Evolutionary conservation across 53 echinoderm and acorn worm species (phyloP).

Genomic region (Luidia sarsii): DNA sequence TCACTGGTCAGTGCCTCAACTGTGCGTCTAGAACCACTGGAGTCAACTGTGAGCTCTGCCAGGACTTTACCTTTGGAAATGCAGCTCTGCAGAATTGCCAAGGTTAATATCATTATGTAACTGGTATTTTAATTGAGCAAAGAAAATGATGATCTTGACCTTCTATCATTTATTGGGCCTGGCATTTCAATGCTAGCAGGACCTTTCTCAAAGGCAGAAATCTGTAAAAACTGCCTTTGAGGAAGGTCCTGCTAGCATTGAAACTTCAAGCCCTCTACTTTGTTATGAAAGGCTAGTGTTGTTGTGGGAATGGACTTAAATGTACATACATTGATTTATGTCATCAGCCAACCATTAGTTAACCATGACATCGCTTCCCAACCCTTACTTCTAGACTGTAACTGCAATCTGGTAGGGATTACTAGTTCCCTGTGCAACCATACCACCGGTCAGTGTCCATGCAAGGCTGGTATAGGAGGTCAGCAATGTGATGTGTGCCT

Average conservation of each 20-base stretch:
- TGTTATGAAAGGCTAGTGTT: too few species aligned
- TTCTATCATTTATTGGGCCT: too few species aligned
- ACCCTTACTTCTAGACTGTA: conserved; percentile 63
- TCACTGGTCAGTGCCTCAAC: conserved; percentile 79
- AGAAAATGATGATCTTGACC: too few species aligned
- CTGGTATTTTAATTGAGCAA: too few species aligned
- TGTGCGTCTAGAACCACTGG: conserved; percentile 81
- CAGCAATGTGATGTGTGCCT: conserved; percentile 67
- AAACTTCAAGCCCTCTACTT: too few species aligned
- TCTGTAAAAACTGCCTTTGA: too few species aligned
- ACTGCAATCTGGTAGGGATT: conserved; percentile 75
- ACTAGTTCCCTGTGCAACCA: conserved; percentile 62
- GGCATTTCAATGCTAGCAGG: too few species aligned
- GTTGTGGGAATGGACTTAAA: too few species aligned
- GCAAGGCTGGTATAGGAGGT: conserved; percentile 69
- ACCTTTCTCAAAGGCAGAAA: too few species aligned
- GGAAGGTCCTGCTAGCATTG: too few species aligned
- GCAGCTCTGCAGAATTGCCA: conserved; percentile 76
- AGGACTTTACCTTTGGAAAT: conserved; percentile 75
- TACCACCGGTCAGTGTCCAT: conserved; percentile 81
- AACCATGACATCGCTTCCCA: not conserved
- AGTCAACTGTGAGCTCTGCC: conserved; percentile 86
- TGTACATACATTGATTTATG: not conserved
- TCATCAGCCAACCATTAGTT: not conserved
- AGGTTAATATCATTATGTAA: too few species aligned